Conservation (phyloP, 2,113 vertebrate species). For the Rhinopomastus cyanomelas region DNA sequence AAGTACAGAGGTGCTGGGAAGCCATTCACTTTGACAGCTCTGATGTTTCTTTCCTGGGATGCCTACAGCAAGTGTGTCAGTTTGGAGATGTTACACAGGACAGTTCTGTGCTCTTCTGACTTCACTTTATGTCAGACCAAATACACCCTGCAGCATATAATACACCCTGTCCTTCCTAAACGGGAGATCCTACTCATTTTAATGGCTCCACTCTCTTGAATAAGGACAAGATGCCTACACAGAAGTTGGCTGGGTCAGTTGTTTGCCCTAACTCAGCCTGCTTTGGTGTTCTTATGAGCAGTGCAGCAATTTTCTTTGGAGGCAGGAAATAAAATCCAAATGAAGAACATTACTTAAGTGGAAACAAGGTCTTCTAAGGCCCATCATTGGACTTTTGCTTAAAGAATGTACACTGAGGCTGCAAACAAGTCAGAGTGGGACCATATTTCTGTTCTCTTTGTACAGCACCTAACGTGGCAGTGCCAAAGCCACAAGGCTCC, state of each 20-base stretch:
- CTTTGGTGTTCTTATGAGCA: neutral
- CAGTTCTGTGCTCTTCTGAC: neutral
- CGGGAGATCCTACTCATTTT: neutral
- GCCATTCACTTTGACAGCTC: neutral
- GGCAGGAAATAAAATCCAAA: neutral
- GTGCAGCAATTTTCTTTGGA: neutral
- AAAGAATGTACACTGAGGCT: neutral
- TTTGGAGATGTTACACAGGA: neutral
- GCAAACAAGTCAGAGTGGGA: neutral
- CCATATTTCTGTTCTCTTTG: neutral
- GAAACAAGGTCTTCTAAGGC: neutral
- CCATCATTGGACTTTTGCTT: neutral
- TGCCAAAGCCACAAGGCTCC: neutral
- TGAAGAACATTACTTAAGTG: neutral
- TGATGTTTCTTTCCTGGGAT: neutral
- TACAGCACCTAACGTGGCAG: neutral
- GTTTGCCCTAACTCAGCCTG: neutral
- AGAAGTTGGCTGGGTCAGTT: neutral
- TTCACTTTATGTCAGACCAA: neutral
- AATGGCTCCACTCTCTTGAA: neutral
- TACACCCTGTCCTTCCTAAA: neutral
- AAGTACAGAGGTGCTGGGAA: neutral
- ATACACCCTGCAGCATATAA: neutral
- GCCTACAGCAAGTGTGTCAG: neutral
- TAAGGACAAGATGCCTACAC: neutral